Conservation (phyloP, 2,797 vertebrate genomes). For the Lepus townsendii region DNA sequence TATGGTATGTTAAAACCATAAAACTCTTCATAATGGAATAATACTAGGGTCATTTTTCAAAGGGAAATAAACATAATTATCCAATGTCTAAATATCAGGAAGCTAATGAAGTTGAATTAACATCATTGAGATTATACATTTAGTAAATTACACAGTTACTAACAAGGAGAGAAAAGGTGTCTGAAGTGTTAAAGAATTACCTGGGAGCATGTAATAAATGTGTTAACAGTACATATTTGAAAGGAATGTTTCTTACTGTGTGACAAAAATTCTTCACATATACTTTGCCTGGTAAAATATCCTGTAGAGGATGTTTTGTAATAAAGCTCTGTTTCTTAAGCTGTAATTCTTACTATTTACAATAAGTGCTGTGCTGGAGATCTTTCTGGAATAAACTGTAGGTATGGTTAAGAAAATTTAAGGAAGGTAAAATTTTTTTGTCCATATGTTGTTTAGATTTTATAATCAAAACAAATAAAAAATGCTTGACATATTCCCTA, state of each 20-base stretch:
- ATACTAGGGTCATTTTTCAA: not conserved
- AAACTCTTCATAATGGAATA: not conserved
- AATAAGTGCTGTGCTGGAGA: not conserved
- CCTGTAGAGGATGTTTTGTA: not conserved
- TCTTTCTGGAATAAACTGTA: slow-evolving; percentile 33
- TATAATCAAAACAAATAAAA: slow-evolving; percentile 59
- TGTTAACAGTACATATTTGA: not conserved
- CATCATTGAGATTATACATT: not conserved
- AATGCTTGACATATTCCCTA: slow-evolving; percentile 37
- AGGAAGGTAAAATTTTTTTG: slow-evolving; percentile 22
- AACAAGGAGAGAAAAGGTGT: not conserved
- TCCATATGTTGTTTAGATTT: slow-evolving; percentile 47
- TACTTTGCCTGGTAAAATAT: not conserved
- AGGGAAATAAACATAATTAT: not conserved
- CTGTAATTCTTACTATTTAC: not conserved
- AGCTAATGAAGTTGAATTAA: slow-evolving; percentile 29
- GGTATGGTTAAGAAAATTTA: slow-evolving; percentile 48
- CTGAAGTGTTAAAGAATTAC: slow-evolving; percentile 20
- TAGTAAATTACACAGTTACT: not conserved
- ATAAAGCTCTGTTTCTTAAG: slow-evolving; percentile 41
- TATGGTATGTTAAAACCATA: not conserved
- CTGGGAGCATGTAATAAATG: not conserved
- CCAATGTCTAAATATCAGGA: not conserved
- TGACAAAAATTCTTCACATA: not conserved
- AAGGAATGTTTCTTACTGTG: not conserved